Evolutionary conservation across 2,113 vertebrate species (phyloP).

Genomic region (Ophiodon elongatus): DNA sequence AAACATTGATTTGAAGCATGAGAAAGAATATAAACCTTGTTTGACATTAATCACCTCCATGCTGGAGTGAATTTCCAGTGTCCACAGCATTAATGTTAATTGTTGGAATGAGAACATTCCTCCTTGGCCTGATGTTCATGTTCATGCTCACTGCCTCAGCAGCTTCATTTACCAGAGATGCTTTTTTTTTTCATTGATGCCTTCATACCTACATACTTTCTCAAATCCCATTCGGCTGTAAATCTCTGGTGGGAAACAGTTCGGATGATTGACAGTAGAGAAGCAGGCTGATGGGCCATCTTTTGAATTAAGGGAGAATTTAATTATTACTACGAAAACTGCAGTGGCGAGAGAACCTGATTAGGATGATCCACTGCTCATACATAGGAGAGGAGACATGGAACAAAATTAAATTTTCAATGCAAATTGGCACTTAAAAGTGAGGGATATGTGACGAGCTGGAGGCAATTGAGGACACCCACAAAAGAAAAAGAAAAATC

Average conservation of each 20-base stretch:
- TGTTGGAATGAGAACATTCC: background rate
- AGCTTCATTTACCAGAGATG: background rate
- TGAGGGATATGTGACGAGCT: constrained; percentile 15
- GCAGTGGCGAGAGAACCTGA: constrained; percentile 18
- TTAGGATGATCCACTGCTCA: constrained; percentile 10
- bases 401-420: constrained; percentile 11
- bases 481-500: background rate
- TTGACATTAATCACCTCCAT: background rate
- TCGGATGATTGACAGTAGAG: constrained; percentile 15
- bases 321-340: constrained; percentile 45
- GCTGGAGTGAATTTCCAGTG: background rate
- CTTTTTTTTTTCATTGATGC: background rate
- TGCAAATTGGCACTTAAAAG: constrained; percentile 27
- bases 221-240: background rate
- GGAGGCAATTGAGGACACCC: constrained; percentile 1
- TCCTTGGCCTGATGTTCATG: background rate
- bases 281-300: constrained; percentile 6
- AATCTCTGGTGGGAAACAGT: background rate
- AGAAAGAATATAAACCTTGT: background rate
- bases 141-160: constrained; percentile 3
- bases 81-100: background rate
- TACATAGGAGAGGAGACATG: constrained; percentile 1
- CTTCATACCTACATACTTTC: background rate
- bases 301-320: constrained; percentile 46
- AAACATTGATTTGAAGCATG: background rate